Base-by-base conservation (phyloP, 2,113 vertebrate genomes). In the Melanocharis versteri region DNA sequence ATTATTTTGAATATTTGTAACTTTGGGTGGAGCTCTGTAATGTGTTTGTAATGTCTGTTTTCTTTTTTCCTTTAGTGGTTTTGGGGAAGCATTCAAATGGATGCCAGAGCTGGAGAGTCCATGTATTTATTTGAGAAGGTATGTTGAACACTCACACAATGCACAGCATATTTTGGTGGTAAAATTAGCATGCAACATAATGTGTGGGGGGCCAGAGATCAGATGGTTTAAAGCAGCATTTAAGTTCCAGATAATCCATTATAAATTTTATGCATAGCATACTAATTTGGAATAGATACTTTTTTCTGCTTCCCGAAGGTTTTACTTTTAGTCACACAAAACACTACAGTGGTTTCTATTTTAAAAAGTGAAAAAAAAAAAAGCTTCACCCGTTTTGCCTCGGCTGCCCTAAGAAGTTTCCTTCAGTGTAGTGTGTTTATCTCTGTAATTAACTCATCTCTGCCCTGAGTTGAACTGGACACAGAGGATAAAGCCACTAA, bases 61-160 rank as follows among this genome's bases (percentile, higher is more conserved):
- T 91, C 33, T 51, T 94, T 81, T 89, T 83, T 26, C 66, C 61
- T 81, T 53, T 42, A 99, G 99, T 99, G 99, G 99, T 99, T 99
- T 97, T 99, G 99, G 99, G 99, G 99, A 94, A 99, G 99, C 95
- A 99, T 99, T 98, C 99, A 99, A 94, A 99, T 99, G 99, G 99
- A 99, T 94, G 99, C 99, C 71, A 98, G 99, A 85, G 99, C 99
- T 84, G 99, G 99, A 80, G 99, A 99, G 93, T 98, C 99, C 30
- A 99, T 99, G 99, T 99, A 99, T 96, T 98, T 99, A 70, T 99
- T 99, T 94, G 99, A 99, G 97, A 99, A 99, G 99, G 99, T 99
- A 96, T 90, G 95, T 60, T 72, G 66, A 65, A 60, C 47, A 39
- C 14, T 91, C 7, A 6, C 2, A 4, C 37, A 23, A 23, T 4